A percentile compares a stretch with the other conserved stretches of the same genome.
Conservation (phyloP, 2,797 vertebrate species). For the Lagodon rhomboides region DNA sequence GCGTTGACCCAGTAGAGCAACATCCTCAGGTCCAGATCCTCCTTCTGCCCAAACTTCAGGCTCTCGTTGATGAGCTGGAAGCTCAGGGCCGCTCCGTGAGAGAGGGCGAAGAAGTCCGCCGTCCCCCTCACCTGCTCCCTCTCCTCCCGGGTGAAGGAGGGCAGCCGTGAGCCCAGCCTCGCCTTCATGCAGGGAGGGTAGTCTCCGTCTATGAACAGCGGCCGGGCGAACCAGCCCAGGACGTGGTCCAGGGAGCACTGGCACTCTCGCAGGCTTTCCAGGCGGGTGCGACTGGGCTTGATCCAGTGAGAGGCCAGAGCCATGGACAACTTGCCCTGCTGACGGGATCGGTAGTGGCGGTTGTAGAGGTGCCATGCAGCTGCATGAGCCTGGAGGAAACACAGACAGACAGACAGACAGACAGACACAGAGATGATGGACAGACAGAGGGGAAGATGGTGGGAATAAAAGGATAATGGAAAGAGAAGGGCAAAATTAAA, state of each 20-base stretch:
- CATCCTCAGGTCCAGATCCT: conserved; percentile 93
- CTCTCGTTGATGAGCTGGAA: conserved; percentile 93
- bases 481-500: background rate
- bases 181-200: conserved; percentile 94
- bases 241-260: conserved; percentile 96
- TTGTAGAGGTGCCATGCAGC: conserved; percentile 95
- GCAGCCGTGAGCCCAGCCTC: conserved; percentile 89
- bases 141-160: conserved; percentile 90
- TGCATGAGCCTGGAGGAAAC: conserved; percentile 90
- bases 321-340: conserved; percentile 93
- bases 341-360: conserved; percentile 87
- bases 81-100: conserved; percentile 94
- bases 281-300: conserved; percentile 88
- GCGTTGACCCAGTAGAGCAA: conserved; percentile 94
- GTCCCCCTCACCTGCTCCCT: conserved; percentile 87
- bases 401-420: fast-evolving
- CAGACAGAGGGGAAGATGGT: background rate
- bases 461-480: background rate
- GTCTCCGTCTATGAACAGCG: conserved; percentile 94
- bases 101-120: conserved; percentile 97
- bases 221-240: conserved; percentile 96
- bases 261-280: conserved; percentile 88
- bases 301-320: conserved; percentile 97
- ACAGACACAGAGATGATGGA: background rate
- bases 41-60: conserved; percentile 92